These are phyloP conservation scores for Merluccius polli DNA, from an alignment of 2,797 vertebrate species.

Conservation along the genomic window DNA sequence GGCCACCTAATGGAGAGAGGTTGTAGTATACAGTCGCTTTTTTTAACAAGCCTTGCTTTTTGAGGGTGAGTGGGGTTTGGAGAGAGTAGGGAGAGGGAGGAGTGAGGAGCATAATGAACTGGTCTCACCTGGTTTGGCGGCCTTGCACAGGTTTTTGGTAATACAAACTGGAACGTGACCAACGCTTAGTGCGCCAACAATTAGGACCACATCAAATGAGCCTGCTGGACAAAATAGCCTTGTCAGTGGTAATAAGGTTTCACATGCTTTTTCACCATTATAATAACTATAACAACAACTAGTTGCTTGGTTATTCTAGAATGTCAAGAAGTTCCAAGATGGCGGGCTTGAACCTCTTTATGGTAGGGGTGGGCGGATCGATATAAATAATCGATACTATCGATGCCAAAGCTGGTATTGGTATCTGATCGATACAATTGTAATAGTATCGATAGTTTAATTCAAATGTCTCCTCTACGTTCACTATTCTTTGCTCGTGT, in stretches of 20 bases:
- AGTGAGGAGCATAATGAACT: not conserved
- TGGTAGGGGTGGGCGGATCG: too few relatives aligned
- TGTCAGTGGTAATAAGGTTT: not conserved
- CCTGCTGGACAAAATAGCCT: conserved; percentile 47
- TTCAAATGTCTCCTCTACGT: too few relatives aligned
- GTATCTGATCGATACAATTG: too few relatives aligned
- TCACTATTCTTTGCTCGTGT: too few relatives aligned
- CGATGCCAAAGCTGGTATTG: too few relatives aligned
- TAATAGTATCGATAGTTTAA: too few relatives aligned
- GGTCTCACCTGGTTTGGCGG: conserved; percentile 77
- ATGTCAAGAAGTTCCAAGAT: too few relatives aligned
- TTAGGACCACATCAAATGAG: conserved; percentile 77
- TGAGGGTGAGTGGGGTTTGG: not conserved
- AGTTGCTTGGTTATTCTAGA: not conserved
- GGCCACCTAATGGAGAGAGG: conserved; percentile 74
- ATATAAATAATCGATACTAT: too few relatives aligned
- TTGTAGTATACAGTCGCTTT: not conserved
- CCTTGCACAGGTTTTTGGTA: conserved; percentile 75
- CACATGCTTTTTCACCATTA: not conserved
- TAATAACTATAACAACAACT: not conserved
- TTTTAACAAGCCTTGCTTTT: not conserved
- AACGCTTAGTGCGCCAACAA: conserved; percentile 79
- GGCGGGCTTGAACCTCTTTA: too few relatives aligned
- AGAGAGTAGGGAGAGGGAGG: too few relatives aligned
- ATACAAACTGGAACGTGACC: conserved; percentile 74